Percentiles rank a stretch among this genome's conserved stretches.
Conservation (phyloP, 1,140 invertebrate genomes). For the Venturia canescens region DNA sequence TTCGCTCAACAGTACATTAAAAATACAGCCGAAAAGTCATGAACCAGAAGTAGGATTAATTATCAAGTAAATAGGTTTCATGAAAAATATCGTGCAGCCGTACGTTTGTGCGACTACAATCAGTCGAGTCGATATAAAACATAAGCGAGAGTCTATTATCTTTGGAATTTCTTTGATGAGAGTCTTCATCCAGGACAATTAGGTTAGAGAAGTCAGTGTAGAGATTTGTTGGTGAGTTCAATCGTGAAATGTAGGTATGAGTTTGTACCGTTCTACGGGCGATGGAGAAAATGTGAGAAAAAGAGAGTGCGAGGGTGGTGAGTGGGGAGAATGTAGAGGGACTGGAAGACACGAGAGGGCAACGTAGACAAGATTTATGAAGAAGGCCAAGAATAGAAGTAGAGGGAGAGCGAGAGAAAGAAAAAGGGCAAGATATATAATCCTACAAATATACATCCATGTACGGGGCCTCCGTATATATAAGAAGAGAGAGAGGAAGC, state of each 20-base stretch:
- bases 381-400: constrained; percentile 1
- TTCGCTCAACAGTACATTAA: too few relatives aligned
- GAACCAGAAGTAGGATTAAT: too few relatives aligned
- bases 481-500: constrained; percentile 50
- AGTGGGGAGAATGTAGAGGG: constrained; percentile 23
- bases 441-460: background rate
- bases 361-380: constrained; percentile 23
- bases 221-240: constrained; percentile 43
- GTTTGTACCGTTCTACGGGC: background rate
- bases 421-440: background rate
- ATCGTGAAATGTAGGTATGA: constrained; percentile 31
- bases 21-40: too few relatives aligned
- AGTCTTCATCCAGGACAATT: constrained; percentile 5
- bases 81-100: too few relatives aligned
- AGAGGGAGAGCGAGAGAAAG: background rate
- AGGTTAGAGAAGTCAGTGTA: constrained; percentile 2
- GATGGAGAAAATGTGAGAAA: constrained; percentile 42
- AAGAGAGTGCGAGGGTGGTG: constrained; percentile 52
- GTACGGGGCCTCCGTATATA: background rate
- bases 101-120: background rate
- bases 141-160: background rate
- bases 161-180: background rate
- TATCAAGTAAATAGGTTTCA: too few relatives aligned
- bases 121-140: background rate
- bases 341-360: constrained; percentile 43